Conservation (phyloP, 2,888 invertebrate genomes). For the Octonoba sinensis region DNA sequence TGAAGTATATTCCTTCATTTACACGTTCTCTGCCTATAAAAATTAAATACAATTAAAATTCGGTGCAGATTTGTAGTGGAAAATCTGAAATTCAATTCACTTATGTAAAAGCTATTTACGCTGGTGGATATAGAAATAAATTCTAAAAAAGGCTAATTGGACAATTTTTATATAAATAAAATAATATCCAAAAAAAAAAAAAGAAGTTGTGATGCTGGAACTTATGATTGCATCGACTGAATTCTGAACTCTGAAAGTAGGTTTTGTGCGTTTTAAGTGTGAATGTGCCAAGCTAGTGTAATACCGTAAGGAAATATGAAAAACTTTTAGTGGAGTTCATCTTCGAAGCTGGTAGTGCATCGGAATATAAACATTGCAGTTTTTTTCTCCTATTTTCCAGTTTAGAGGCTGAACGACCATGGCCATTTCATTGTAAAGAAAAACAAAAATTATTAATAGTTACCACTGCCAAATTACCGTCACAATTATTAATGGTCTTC, state of each 20-base stretch:
- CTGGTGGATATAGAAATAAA: conserved; percentile 38
- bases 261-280: conserved; percentile 36
- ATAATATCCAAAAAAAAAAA: conserved; percentile 41
- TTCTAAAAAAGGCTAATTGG: conserved; percentile 29
- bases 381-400: conserved; percentile 32
- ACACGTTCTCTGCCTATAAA: too few species aligned
- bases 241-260: conserved; percentile 34
- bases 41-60: too few species aligned
- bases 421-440: conserved; percentile 27
- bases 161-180: conserved; percentile 46
- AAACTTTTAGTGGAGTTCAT: conserved; percentile 5
- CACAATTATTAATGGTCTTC: conserved; percentile 8
- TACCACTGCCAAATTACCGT: conserved; percentile 11
- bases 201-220: conserved; percentile 21
- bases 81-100: too few species aligned
- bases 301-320: not conserved
- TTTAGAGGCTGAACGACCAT: conserved; percentile 31
- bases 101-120: not conserved
- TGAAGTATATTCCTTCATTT: too few species aligned
- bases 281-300: conserved; percentile 59
- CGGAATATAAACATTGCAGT: conserved; percentile 6
- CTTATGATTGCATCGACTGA: conserved; percentile 9
- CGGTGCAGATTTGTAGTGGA: too few species aligned
- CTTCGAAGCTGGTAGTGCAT: conserved; percentile 11
- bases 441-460: conserved; percentile 3